Evolutionary conservation across 2,797 vertebrate genomes (phyloP).

Genomic region (Dallia pectoralis): DNA sequence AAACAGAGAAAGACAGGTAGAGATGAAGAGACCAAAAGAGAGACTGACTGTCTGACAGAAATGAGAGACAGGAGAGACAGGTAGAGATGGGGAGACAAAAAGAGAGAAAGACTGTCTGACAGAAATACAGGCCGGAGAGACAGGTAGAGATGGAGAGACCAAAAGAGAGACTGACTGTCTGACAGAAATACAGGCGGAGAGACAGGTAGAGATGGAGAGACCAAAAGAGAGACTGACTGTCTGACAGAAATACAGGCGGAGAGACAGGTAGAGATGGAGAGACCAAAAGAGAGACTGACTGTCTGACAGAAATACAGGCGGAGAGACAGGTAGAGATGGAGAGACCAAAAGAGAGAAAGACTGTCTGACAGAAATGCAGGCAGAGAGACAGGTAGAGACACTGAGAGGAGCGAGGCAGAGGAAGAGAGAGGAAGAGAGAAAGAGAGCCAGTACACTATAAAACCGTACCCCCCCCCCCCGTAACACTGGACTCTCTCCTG

Average conservation of each 20-base stretch:
- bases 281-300: not conserved
- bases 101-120: conserved; percentile 71
- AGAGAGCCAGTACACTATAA: no score
- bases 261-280: not conserved
- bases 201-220: not conserved
- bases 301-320: no score
- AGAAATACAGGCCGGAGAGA: conserved; percentile 85
- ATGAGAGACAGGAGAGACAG: no score
- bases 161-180: no score
- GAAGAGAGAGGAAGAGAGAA: no score
- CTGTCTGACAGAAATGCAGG: not conserved
- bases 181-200: no score
- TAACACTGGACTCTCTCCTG: not conserved
- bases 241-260: conserved; percentile 61
- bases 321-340: no score
- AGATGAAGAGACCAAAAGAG: no score
- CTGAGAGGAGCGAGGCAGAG: no score
- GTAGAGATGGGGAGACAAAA: not conserved
- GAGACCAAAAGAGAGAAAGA: no score
- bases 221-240: conserved; percentile 5
- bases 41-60: no score
- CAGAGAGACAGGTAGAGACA: not conserved
- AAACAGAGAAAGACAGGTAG: no score
- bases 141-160: conserved; percentile 57
- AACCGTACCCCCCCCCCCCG: not conserved